A percentile compares a stretch with the other conserved stretches of the same genome.
phyloP scores from a whole-genome alignment of 2,797 vertebrate species.

The Euthynnus affinis region DNA sequence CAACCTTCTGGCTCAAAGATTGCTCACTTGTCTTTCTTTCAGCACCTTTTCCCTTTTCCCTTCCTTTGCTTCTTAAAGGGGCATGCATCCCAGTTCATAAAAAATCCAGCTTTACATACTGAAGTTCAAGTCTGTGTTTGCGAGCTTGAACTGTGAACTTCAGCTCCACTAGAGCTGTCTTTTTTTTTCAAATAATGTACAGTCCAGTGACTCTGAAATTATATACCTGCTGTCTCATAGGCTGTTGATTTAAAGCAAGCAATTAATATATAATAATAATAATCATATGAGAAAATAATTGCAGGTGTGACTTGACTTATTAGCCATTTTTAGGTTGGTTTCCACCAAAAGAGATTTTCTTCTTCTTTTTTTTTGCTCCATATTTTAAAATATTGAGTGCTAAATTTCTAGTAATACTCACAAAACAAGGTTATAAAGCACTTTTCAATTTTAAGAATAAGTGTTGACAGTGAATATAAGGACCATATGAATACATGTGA shows the following conservation, averaged over 20 bases:
- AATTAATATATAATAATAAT: no score
- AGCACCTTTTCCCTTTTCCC: slow-evolving; percentile 50
- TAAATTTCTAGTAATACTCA: background rate
- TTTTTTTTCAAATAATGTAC: background rate
- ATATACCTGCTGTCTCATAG: no score
- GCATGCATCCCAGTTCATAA: slow-evolving; percentile 18
- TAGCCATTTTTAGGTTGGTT: background rate
- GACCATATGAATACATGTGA: slow-evolving; percentile 28
- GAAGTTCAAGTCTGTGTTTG: background rate
- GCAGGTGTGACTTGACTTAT: background rate
- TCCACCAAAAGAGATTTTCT: no score
- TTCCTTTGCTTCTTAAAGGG: slow-evolving; percentile 56
- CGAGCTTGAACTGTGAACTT: background rate
- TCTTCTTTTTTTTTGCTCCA: background rate
- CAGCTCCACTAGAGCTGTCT: background rate
- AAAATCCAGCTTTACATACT: slow-evolving; percentile 17
- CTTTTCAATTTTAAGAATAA: background rate
- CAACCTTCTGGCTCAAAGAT: slow-evolving; percentile 38
- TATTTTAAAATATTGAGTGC: background rate
- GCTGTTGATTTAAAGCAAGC: background rate
- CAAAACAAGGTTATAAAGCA: background rate
- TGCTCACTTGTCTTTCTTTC: slow-evolving; percentile 62
- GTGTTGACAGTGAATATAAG: slow-evolving; percentile 13
- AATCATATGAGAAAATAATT: background rate
- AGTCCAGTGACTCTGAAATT: background rate